Base-by-base conservation (phyloP, 2,113 vertebrate species). In the Theristicus caerulescens region DNA sequence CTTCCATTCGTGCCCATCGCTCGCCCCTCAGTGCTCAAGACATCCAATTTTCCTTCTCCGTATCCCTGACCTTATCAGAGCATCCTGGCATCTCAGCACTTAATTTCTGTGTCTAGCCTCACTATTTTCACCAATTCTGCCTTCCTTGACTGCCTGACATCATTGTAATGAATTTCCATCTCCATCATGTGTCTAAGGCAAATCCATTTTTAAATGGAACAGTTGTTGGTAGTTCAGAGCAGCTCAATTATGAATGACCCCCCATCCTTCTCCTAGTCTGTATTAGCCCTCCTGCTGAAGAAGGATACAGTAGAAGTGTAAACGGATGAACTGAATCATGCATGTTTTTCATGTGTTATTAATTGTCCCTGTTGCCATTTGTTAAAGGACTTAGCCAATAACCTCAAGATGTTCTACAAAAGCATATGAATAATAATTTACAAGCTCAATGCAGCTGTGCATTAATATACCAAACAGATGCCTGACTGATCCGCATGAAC, bases 321-420 rank as follows among this genome's bases (percentile, higher is more conserved):
- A 86, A 77, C n/a, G 62, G 54, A 51, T 82, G 6, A 78, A 59
- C 58, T 94, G 46, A 93, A 88, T 86, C 82, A 66, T 81, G 59
- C 51, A 47, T 74, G 67, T 58, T 95, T 92, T 86, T 90, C 90
- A 46, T 72, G 69, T 95, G 89, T 96, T 93, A 95, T 66, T 86
- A 81, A 83, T 81, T 74, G 61, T 69, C 71, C 52, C 51, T 44
- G 22, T 82, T 95, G 81, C 86, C 69, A 20, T 91, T 88, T 91
- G n/a, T 83, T 85, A 88, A 89, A 84, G 22, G 66, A 34, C 62
- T 89, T 92, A 66, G 64, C 74, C 82, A 91, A n/a, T 90, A 93
- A 89, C 54, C 36, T 80, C 65, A 94, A 89, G 83, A 82, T 82
- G 77, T 81, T 95, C 64, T 89, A 24, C 77, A 76, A 27, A 93